phyloP scores from a whole-genome alignment of 2,888 invertebrate species.

The Lacanobia oleracea region DNA sequence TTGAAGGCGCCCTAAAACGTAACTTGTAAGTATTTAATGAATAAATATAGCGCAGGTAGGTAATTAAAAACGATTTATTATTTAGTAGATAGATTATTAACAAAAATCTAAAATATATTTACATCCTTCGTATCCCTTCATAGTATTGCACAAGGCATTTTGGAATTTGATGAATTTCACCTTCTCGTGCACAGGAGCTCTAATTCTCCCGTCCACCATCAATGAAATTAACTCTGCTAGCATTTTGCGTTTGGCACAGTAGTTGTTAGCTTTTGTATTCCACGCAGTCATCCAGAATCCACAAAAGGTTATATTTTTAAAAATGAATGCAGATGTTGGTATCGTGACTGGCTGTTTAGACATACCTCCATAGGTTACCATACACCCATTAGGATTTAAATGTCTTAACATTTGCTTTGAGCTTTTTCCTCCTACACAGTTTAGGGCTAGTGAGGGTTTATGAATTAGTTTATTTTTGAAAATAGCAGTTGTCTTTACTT shows the following conservation, averaged over 20 bases:
- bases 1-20: no score
- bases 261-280: slow-evolving; percentile 92
- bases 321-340: slow-evolving; percentile 95
- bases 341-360: slow-evolving; percentile 97
- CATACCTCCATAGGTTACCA: slow-evolving; percentile 99
- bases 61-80: slow-evolving; percentile 1
- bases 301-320: slow-evolving; percentile 95
- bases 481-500: slow-evolving; percentile 79
- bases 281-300: slow-evolving; percentile 99
- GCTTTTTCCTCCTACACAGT: slow-evolving; percentile 98
- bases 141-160: slow-evolving; percentile 93
- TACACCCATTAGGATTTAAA: slow-evolving; percentile 93
- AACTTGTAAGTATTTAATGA: background rate
- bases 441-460: slow-evolving; percentile 96
- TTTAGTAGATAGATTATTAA: slow-evolving; percentile 31
- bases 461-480: slow-evolving; percentile 88
- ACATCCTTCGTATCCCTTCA: slow-evolving; percentile 93
- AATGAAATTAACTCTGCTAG: slow-evolving; percentile 93
- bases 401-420: slow-evolving; percentile 96
- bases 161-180: slow-evolving; percentile 94
- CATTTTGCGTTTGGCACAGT: slow-evolving; percentile 93
- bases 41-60: background rate
- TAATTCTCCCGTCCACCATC: slow-evolving; percentile 93
- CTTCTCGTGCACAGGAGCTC: slow-evolving; percentile 94
- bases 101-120: slow-evolving; percentile 94